These are phyloP conservation scores for Apodemus agrarius DNA, from an alignment of 2,797 vertebrate genomes.

Conservation along the genomic window DNA sequence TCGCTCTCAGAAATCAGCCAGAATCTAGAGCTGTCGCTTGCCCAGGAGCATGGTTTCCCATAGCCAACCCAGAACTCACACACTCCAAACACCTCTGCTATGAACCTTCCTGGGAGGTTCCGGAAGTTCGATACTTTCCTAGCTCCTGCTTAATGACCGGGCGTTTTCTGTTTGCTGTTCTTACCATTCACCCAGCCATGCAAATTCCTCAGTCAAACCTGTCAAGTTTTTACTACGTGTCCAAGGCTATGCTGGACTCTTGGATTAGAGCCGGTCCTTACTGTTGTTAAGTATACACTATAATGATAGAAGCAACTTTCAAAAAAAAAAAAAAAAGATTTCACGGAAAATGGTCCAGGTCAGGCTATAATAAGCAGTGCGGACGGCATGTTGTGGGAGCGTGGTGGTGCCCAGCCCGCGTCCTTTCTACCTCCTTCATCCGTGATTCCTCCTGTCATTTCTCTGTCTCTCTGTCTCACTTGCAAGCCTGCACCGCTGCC, in stretches of 20 bases:
- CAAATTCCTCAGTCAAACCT: conserved; percentile 12
- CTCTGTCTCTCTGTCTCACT: not conserved
- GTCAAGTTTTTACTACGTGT: not conserved
- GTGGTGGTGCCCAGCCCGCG: not conserved
- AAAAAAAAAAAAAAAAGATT: not conserved
- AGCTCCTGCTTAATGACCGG: not conserved
- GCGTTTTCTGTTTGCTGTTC: not conserved
- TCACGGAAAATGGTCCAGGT: not conserved
- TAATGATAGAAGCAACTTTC: not conserved
- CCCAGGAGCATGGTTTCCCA: not conserved
- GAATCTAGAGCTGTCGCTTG: not conserved
- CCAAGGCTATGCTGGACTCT: not conserved
- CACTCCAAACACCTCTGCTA: not conserved
- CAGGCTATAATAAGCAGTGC: not conserved
- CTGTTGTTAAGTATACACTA: not conserved
- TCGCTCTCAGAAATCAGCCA: not conserved
- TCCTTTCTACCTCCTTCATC: not conserved
- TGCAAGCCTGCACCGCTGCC: not conserved
- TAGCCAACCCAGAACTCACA: not conserved
- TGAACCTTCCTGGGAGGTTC: not conserved
- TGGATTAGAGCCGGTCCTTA: not conserved
- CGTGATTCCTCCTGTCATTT: not conserved
- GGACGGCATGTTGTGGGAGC: not conserved
- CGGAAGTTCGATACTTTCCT: not conserved
- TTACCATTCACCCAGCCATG: not conserved